Evolutionary conservation across 2,797 vertebrate genomes (phyloP), one percentile per base, ranked within the genome.

Genomic region (Lepus oiostolus): DNA sequence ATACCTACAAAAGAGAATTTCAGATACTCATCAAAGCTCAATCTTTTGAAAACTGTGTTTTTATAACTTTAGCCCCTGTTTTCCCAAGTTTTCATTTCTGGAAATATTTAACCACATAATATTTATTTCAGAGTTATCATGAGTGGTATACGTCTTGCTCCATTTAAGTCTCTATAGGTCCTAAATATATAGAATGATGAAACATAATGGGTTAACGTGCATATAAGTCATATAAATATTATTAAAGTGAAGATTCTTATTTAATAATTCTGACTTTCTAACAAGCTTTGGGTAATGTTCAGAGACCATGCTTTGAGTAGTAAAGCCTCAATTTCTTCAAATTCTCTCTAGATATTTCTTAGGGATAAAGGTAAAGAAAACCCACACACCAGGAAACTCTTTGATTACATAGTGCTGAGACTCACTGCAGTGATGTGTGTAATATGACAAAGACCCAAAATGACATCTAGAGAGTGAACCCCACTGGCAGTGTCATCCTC

Each of bases 201-300:
- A 21, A 19, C 54, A 4, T 58, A 58, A 42, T 42, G 42, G 42
- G 42, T 9, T 42, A 77, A 19, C 11, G 14, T 54, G 5, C 35
- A 58, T 63, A 5, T 54, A 76, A 80, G 26, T 70, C 19, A 70
- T 5, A 14, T 47, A 5, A 5, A 26, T 62, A 60, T 85, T 87
- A 16, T 80, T 91, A 38, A 90, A 93, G 79, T 24, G 7, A 30
- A 35, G 28, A 87, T 52, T 70, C 38, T 60, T 92, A 82, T 79
- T 68, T 22, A 14, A 30, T 71, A 22, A 77, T 75, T 88, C 24
- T 76, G 13, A 12, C 75, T 81, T 80, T 95, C 54, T 79, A 54
- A 82, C 12, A 79, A 81, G 71, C 10, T 83, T 11, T 32, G 54
- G 30, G 26, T 77, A 14, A 84, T 58, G 10, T 50, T 84, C 65